Base-by-base conservation (phyloP, 2,888 invertebrate species). In the Prosapia bicincta region DNA sequence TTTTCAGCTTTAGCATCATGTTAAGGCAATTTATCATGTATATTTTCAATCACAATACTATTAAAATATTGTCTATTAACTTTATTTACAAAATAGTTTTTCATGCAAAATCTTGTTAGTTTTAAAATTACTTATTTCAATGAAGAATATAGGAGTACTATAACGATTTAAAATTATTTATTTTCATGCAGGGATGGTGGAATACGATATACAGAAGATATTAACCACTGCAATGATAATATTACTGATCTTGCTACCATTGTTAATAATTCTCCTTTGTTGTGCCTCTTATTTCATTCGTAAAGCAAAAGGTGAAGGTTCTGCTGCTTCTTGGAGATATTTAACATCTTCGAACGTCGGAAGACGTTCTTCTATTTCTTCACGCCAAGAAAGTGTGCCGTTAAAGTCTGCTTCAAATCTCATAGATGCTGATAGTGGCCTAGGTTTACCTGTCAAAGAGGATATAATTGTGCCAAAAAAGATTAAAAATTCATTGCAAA, bases 201-300 rank as follows among this genome's bases (percentile, higher is more conserved):
- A 87, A 82, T 87, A 87, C 83, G 90, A 91, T 73, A 91, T 92
- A 84, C 90, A 91, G 82, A 87, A 91, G 81, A 90, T 92, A 80
- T 92, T 92, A 86, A 88, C 91, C 83, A 91, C 92, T 81, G 89
- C 91, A 85, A 92, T 90, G 83, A 88, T 93, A 85, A 90, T 93
- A 84, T 83, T 91, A 83, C 90, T 89, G 82, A 89, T 93, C 81
- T 88, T 94, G 84, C 86, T 92, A 83, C 93, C 94, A 69, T 77
- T 80, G 72, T 68, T 80, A 38, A 76, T 80, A 24, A 24, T 74
- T 23, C 71, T 80, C 2, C 76, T 78, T n/a, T 80, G 80, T 74
- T 71, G 73, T 26, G 78, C 73, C 20, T 75, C 77, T 10, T 73
- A 72, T 13, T 71, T 78, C n/a, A 75, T 77, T 28, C 77, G 79